Evolutionary conservation across 2,113 vertebrate genomes (phyloP), one percentile per base, ranked within the genome.

Genomic region (Rana temporaria): DNA sequence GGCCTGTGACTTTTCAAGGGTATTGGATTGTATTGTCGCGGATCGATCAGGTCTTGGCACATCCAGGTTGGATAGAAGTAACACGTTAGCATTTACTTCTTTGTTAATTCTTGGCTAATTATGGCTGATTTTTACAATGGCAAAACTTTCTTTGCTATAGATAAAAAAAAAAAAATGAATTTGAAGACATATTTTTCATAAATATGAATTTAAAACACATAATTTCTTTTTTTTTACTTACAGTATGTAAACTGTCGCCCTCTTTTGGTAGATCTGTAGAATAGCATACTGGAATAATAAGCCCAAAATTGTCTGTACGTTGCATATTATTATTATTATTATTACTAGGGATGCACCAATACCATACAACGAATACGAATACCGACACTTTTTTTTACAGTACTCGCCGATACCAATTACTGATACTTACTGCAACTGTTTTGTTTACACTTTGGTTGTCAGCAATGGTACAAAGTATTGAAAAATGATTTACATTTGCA

Each of bases 1-100:
- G 38, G 81, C 63, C 63, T 32, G 52, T 82, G 81, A 82, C 81
- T 82, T 76, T 82, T 82, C 81, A 82, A 82, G 81, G 81, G 81
- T 82, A 82, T 82, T 82, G 81, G 81, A 82, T 82, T 82, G 71
- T 82, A 17, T 82, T 76, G 30, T 59, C 68, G 63, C 17, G 20
- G 38, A 82, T 82, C 81, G 55, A 82, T 82, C 24, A 60, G 60
- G 53, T 68, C 17, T 72, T 82, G 81, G 81, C 81, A 82, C 32
- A 48, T n/a, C 34, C 72, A 15, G 57, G 59, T 60, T 68, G 53
- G 71, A 19, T 75, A 57, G 59, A 68, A 42, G 71, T 67, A 82
- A 59, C 71, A 48, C 70, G 67, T 67, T 75, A 67, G 72, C 57
- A 32, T 34, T 72, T 30, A 17, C 38, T 81, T 80, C 34, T 26